Evolutionary conservation across 1,140 invertebrate species (phyloP), one percentile per base, ranked within the genome.

Genomic region (Calliphora vicina): DNA sequence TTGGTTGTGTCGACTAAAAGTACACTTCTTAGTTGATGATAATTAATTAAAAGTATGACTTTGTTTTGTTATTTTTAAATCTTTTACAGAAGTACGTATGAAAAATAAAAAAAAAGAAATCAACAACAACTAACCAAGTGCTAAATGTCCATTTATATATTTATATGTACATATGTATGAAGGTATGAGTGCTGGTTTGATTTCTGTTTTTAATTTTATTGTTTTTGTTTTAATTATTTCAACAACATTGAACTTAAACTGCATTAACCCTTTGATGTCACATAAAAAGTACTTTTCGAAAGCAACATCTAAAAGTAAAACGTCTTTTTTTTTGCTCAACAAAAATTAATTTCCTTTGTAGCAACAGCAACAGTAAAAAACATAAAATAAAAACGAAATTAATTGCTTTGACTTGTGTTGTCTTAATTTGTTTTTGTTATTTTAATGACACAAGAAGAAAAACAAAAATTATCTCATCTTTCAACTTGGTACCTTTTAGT

Each of bases 401-500:
- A 67, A 67, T 67, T 67, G 61, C 61, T 67, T 67, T 67, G 61
- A 67, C 61, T 67, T 67, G n/a, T 67, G 61, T 67, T 67, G 61
- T 67, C 61, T 25, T 23, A 67, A 67, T 50, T 50, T 17, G 17
- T 50, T 50, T 50, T 50, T 50, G 0, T 67, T 67, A 25, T 67
- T 17, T 67, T 67, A 29, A 35, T 35, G 35, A 10, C 20, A 25
- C 23, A 57, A 57, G 12, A n/a, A 57, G 45, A 57, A 57, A 57
- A 57, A n/a, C 17, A 17, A 57, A 57, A 67, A 23, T 23, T 25
- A 67, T 67, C n/a, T 67, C 20, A 25, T 10, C 61, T 57, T 57
- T 67, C 61, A 67, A 10, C 8, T 50, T 17, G 17, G 1, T 50
- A 50, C 45, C 45, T 50, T 50, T 50, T 50, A 50, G 45, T 50